Evolutionary conservation across 2,113 vertebrate species (phyloP).

Genomic region (human): GRCh38 chr12:89382001-89382500

Average conservation of each 20-base stretch:
- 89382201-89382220: background rate
- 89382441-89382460: background rate
- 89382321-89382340: background rate
- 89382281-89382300: background rate
- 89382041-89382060: too few species aligned
- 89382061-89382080: too few species aligned
- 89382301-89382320: background rate
- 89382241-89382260: background rate
- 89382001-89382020: too few species aligned
- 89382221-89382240: background rate
- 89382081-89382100: too few species aligned
- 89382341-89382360: background rate
- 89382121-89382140: too few species aligned
- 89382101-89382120: too few species aligned
- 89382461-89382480: background rate
- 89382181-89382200: too few species aligned
- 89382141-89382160: too few species aligned
- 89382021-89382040: too few species aligned
- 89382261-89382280: background rate
- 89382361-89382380: background rate
- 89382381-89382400: background rate
- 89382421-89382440: background rate
- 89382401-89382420: slow-evolving; percentile 4
- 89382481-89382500: background rate
- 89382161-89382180: too few species aligned